Evolutionary conservation across 1,140 invertebrate genomes (phyloP), one percentile per base, ranked within the genome.

Genomic region (Caenorhabditis inopinata): DNA sequence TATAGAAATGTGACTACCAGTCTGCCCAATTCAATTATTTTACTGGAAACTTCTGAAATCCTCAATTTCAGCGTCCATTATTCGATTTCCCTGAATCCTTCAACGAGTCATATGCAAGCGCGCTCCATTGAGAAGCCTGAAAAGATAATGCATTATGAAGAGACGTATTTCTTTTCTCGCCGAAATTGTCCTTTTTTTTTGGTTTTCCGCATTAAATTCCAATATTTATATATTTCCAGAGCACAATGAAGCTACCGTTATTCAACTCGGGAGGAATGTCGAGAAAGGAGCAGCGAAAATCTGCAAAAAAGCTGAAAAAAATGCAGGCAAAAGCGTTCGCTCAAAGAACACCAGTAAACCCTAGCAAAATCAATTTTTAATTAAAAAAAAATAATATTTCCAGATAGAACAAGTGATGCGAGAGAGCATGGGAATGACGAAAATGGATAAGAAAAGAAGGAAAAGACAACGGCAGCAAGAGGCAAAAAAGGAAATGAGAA

Each of bases 291-390:
- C 62, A 79, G 16, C 7, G 78, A 45, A 79, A 79, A 74, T 47
- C 46, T 2, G 51, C 78, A 7, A 79, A 75, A 75, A 25, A 79
- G 35, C 47, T 79, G 21, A 79, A 79, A 23, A 79, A 79, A 23
- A 35, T 79, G 58, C 62, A 75, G 21, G 58, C 29, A 32, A 42
- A 68, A 7, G 78, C 78, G 1, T 58, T 46, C 23, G 27, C 48
- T 29, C 27, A 79, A 21, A 74, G 29, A 46, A 74, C 62, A 38
- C 32, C 53, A 46, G 78, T 79, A 51, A 46, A 23, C 48, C 12
- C 27, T 23, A 21, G n/a, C n/a, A n/a, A n/a, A n/a, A n/a, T n/a
- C 11, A 7, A 21, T 21, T 68, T 16, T 18, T 68, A 9, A 9
- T 1, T 16, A 11, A 16, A 29, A 42, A 16, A 42, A 42, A 11